A percentile compares a stretch with the other conserved stretches of the same genome.
Evolutionary conservation across 2,797 vertebrate genomes (phyloP).

Genomic region (Eupleurogrammus muticus): DNA sequence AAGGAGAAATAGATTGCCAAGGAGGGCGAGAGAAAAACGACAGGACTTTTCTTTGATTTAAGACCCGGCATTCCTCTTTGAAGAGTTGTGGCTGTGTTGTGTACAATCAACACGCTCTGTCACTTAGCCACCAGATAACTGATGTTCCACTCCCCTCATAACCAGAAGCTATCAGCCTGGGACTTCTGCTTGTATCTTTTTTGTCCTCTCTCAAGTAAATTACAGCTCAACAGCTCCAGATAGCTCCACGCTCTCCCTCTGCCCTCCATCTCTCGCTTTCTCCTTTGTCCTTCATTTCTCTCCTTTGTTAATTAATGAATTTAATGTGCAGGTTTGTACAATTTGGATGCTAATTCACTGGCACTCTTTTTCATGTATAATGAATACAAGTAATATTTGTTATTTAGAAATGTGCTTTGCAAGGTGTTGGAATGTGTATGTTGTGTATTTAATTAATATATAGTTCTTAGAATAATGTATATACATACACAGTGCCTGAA

Average conservation of each 20-base stretch:
- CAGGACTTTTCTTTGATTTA: slow-evolving; percentile 82
- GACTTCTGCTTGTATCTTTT: slow-evolving; percentile 79
- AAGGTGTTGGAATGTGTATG: no score
- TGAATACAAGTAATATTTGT: no score
- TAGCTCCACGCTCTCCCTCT: slow-evolving; percentile 71
- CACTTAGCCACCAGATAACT: slow-evolving; percentile 84
- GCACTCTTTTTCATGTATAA: no score
- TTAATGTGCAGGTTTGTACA: slow-evolving; percentile 39
- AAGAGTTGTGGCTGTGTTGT: slow-evolving; percentile 78
- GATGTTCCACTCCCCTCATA: slow-evolving; percentile 84
- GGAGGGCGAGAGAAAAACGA: slow-evolving; percentile 69
- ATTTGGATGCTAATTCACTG: slow-evolving; percentile 13
- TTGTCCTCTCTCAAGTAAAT: slow-evolving; percentile 84
- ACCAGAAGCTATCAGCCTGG: slow-evolving; percentile 84
- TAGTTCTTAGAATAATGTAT: no score
- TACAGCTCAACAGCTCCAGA: slow-evolving; percentile 79
- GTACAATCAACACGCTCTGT: slow-evolving; percentile 82
- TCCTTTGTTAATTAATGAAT: slow-evolving; percentile 46
- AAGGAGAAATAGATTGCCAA: slow-evolving; percentile 71
- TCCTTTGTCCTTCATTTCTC: slow-evolving; percentile 55
- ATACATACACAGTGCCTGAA: no score
- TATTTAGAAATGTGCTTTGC: no score
- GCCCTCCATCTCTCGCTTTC: slow-evolving; percentile 63
- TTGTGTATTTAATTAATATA: no score
- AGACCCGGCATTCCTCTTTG: slow-evolving; percentile 68